Conservation (phyloP, 2,113 vertebrate genomes). For the Myocastor coypus region DNA sequence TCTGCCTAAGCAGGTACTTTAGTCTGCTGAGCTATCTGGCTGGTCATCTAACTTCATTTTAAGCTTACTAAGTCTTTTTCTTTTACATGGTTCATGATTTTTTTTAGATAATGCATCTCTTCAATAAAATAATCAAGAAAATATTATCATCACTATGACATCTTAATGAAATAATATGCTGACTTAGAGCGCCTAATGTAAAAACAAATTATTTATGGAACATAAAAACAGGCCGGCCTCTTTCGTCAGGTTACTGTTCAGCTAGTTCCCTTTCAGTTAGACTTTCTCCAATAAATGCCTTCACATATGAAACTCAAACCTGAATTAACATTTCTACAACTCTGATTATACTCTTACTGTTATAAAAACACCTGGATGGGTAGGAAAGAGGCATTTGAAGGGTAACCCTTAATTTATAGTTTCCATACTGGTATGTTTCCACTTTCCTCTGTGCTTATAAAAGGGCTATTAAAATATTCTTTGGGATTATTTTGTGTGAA, state of each 20-base stretch:
- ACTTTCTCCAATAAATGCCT: constrained; percentile 15
- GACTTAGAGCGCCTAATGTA: neutral
- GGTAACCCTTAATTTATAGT: neutral
- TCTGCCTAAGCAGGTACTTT: too few relatives aligned
- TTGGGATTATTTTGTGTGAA: neutral
- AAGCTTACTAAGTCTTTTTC: neutral
- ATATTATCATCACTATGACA: constrained; percentile 21
- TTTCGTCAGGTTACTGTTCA: neutral
- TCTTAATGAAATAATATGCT: neutral
- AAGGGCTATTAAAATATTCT: neutral
- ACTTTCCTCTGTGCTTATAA: neutral
- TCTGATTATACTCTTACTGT: neutral
- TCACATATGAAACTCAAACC: constrained; percentile 4
- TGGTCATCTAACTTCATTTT: neutral
- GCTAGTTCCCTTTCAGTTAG: neutral
- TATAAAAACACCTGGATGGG: neutral
- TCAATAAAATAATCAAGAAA: constrained; percentile 45
- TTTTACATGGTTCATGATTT: neutral
- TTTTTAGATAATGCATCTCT: constrained; percentile 31
- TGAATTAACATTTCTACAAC: neutral
- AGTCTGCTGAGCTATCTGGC: too few relatives aligned
- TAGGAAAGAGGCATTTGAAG: neutral
- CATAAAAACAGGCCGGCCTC: neutral
- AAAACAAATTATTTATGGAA: neutral
- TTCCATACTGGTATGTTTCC: neutral